These are phyloP conservation scores for Pseudopipra pipra DNA, from an alignment of 2,113 vertebrate genomes.

Conservation along the genomic window DNA sequence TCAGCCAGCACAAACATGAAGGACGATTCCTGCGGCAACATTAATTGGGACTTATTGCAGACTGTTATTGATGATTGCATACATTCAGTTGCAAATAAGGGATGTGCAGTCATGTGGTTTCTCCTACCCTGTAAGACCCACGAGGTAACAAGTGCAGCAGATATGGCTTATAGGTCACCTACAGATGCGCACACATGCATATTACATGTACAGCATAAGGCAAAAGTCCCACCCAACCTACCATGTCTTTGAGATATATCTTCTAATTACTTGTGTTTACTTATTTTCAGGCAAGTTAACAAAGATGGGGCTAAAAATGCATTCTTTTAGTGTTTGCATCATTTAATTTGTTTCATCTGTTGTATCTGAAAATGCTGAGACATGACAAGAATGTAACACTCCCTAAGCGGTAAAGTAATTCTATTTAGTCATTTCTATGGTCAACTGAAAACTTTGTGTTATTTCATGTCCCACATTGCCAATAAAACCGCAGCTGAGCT, in stretches of 20 bases:
- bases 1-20: constrained; percentile 9
- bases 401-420: neutral
- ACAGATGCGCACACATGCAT: neutral
- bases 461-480: neutral
- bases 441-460: constrained; percentile 17
- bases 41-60: constrained; percentile 14
- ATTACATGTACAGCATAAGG: neutral
- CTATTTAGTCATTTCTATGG: neutral
- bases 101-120: neutral
- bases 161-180: neutral
- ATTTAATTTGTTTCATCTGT: constrained; percentile 33
- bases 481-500: constrained; percentile 32
- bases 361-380: constrained; percentile 3
- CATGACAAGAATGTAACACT: neutral
- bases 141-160: neutral
- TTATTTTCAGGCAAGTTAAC: neutral
- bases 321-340: neutral
- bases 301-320: neutral
- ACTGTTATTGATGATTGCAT: neutral
- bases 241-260: neutral
- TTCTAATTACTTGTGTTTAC: neutral
- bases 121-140: neutral
- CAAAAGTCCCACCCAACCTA: neutral
- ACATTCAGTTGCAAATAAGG: neutral
- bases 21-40: neutral